Percentiles rank a stretch among this genome's conserved stretches.
phyloP scores from a whole-genome alignment of 2,888 invertebrate genomes.

The Xanthostigma xanthostigma region DNA sequence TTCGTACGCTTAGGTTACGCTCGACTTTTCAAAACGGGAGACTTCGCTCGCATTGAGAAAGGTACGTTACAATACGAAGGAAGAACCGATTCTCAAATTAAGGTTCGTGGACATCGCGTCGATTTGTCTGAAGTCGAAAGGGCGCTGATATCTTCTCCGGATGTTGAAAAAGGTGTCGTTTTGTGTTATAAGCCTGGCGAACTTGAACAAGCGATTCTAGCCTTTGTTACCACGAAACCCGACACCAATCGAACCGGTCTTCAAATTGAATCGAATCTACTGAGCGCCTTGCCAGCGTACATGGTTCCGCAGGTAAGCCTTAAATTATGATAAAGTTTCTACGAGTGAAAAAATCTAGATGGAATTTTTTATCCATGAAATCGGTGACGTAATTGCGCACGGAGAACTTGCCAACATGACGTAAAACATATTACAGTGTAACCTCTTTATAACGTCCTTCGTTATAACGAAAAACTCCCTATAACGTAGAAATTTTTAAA shows the following conservation, averaged over 20 bases:
- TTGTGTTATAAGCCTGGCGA: conserved; percentile 65
- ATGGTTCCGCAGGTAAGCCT: conserved; percentile 59
- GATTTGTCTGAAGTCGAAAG: conserved; percentile 74
- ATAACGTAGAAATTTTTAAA: too few relatives aligned
- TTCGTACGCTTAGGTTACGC: conserved; percentile 53
- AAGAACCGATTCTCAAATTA: conserved; percentile 66
- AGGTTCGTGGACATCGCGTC: conserved; percentile 65
- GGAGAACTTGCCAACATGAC: too few relatives aligned
- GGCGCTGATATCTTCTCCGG: conserved; percentile 43
- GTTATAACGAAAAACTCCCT: too few relatives aligned
- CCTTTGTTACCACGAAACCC: conserved; percentile 40
- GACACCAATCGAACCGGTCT: conserved; percentile 31
- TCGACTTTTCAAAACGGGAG: conserved; percentile 70
- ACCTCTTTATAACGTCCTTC: too few relatives aligned
- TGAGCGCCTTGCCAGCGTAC: conserved; percentile 51
- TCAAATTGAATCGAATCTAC: conserved; percentile 49
- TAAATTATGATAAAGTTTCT: too few relatives aligned
- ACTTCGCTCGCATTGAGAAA: conserved; percentile 59
- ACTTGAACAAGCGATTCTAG: conserved; percentile 53
- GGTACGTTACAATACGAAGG: conserved; percentile 59
- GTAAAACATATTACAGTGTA: too few relatives aligned
- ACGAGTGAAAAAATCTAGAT: too few relatives aligned
- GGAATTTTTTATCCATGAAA: too few relatives aligned
- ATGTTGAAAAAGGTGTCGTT: conserved; percentile 61
- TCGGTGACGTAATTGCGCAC: too few relatives aligned